Percentiles rank a stretch among this genome's conserved stretches.
These are phyloP conservation scores for Epicauta chinensis DNA, from an alignment of 1,140 invertebrate species.

Conservation along the genomic window DNA sequence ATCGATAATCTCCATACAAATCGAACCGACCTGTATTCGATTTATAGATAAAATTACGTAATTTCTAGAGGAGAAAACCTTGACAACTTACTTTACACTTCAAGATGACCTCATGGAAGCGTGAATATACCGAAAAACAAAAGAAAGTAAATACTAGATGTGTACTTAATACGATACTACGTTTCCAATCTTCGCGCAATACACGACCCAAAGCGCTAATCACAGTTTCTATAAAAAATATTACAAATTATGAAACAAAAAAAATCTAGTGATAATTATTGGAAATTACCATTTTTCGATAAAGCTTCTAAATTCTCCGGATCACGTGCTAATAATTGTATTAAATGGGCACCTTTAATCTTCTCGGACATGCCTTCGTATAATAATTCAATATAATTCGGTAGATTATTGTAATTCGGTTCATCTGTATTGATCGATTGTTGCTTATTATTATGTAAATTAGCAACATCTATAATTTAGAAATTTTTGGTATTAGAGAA, in stretches of 20 bases:
- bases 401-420: constrained; percentile 75
- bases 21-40: constrained; percentile 84
- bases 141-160: constrained; percentile 97
- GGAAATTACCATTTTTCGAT: constrained; percentile 73
- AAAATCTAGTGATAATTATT: too few species aligned
- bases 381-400: constrained; percentile 91
- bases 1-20: constrained; percentile 94
- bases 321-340: constrained; percentile 84
- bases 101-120: constrained; percentile 89
- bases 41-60: too few species aligned
- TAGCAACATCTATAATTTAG: neutral
- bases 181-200: constrained; percentile 93
- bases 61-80: neutral
- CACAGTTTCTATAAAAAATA: constrained; percentile 69
- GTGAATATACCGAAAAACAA: constrained; percentile 93
- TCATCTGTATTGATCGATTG: constrained; percentile 6
- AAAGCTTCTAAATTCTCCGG: constrained; percentile 92
- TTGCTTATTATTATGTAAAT: constrained; percentile 4
- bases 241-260: neutral
- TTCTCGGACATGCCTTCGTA: constrained; percentile 95
- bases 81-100: constrained; percentile 69
- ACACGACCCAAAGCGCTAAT: constrained; percentile 91
- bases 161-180: constrained; percentile 91
- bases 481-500: too few species aligned
- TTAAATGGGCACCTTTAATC: constrained; percentile 84